Conservation (phyloP, 2,113 vertebrate species). For the Engystomops pustulosus region DNA sequence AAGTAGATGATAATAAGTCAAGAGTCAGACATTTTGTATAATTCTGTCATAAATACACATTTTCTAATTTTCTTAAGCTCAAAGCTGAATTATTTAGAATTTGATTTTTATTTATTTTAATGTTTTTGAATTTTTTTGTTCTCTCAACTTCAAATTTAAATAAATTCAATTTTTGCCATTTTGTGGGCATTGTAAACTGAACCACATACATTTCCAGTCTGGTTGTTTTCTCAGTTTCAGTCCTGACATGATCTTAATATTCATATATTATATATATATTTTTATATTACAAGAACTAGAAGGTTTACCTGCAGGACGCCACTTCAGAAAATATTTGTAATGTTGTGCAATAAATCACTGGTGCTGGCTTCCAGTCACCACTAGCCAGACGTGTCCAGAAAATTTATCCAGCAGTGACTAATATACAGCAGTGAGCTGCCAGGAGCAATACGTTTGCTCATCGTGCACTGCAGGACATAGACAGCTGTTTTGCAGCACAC, state of each 20-base stretch:
- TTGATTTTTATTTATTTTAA: too few relatives aligned
- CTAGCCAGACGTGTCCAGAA: constrained; percentile 26
- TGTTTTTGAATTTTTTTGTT: too few relatives aligned
- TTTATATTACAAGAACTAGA: constrained; percentile 27
- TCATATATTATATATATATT: not conserved
- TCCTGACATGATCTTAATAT: not conserved
- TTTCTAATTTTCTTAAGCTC: too few relatives aligned
- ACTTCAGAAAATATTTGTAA: constrained; percentile 26
- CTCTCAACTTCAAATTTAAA: too few relatives aligned
- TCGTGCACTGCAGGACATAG: constrained; percentile 7
- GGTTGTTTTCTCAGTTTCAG: not conserved
- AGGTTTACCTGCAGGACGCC: constrained; percentile 8
- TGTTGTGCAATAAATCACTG: constrained; percentile 28
- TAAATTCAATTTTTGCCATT: too few relatives aligned
- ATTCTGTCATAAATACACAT: too few relatives aligned
- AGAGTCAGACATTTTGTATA: too few relatives aligned
- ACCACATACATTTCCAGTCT: not conserved
- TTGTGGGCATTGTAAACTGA: too few relatives aligned
- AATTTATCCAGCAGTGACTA: constrained; percentile 32
- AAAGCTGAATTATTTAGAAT: too few relatives aligned
- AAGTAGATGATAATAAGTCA: too few relatives aligned
- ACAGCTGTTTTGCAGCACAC: constrained; percentile 33
- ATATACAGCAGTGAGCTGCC: constrained; percentile 17
- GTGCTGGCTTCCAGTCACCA: constrained; percentile 35
- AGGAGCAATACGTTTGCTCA: constrained; percentile 27